phyloP scores from a whole-genome alignment of 2,113 vertebrate species.

The Coregonus clupeaformis region DNA sequence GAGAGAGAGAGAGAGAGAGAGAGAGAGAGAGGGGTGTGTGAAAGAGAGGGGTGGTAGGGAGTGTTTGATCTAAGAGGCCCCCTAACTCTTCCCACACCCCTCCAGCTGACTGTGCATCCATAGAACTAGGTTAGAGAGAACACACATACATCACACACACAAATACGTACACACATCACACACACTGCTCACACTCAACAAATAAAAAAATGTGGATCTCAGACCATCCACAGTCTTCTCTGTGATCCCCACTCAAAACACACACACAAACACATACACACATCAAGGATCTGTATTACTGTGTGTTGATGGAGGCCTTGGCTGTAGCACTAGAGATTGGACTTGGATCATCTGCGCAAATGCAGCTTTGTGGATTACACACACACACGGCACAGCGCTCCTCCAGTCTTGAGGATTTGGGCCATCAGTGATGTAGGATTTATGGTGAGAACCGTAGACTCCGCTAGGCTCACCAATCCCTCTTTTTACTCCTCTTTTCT shows the following conservation, averaged over 20 bases:
- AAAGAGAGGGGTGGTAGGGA: not conserved
- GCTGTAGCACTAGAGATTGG: too few species aligned
- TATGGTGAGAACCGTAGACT: constrained; percentile 20
- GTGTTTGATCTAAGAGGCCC: constrained; percentile 7
- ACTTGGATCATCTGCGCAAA: too few species aligned
- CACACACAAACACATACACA: not conserved
- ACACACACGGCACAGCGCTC: constrained; percentile 6
- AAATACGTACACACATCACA: constrained; percentile 1
- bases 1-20: not conserved
- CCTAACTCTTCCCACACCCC: not conserved
- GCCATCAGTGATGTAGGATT: constrained; percentile 29
- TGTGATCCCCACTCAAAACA: not conserved
- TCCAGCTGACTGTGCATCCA: not conserved
- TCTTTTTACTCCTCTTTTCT: constrained; percentile 18
- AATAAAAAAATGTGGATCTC: not conserved
- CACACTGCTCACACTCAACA: not conserved
- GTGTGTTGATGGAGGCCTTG: too few species aligned
- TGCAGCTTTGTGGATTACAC: not conserved
- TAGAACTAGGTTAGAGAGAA: not conserved
- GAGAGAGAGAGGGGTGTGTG: not conserved
- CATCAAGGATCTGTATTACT: not conserved
- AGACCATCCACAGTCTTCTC: too few species aligned
- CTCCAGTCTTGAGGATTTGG: constrained; percentile 11
- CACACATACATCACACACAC: constrained; percentile 1
- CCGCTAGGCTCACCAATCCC: constrained; percentile 15